Conservation (phyloP, 2,797 vertebrate genomes). For the Macrochelys suwanniensis region DNA sequence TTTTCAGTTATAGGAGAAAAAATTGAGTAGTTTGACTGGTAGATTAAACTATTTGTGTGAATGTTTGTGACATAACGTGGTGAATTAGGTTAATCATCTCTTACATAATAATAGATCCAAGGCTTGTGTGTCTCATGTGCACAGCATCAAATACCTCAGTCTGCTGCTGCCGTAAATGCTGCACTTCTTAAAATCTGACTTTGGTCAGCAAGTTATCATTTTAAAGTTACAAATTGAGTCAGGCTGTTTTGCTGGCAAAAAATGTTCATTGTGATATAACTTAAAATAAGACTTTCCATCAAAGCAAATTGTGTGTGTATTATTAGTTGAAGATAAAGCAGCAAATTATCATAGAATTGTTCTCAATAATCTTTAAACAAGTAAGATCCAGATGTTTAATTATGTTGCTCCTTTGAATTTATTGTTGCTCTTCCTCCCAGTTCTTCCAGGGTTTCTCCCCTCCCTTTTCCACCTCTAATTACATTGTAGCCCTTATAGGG, state of each 20-base stretch:
- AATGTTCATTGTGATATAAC: neutral
- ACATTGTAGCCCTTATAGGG: neutral
- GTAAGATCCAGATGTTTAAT: neutral
- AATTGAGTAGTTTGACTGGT: neutral
- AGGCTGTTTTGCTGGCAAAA: neutral
- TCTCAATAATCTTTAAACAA: neutral
- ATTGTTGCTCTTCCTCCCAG: neutral
- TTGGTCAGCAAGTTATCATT: neutral
- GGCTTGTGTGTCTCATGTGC: neutral
- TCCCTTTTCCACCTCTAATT: conserved; percentile 8
- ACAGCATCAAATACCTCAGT: neutral
- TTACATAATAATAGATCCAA: neutral
- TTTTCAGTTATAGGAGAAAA: neutral
- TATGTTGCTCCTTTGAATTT: neutral
- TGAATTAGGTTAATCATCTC: conserved; percentile 17
- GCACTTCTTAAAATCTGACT: neutral
- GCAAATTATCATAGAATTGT: neutral
- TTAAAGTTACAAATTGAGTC: neutral
- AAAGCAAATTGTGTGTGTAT: neutral
- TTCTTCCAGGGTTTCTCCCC: neutral
- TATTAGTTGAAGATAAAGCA: neutral
- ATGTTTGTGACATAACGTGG: neutral
- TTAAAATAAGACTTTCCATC: too few relatives aligned
- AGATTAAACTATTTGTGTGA: neutral
- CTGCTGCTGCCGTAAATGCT: neutral